phyloP scores from a whole-genome alignment of 1,140 invertebrate species.

The Tetramorium parvispinum region DNA sequence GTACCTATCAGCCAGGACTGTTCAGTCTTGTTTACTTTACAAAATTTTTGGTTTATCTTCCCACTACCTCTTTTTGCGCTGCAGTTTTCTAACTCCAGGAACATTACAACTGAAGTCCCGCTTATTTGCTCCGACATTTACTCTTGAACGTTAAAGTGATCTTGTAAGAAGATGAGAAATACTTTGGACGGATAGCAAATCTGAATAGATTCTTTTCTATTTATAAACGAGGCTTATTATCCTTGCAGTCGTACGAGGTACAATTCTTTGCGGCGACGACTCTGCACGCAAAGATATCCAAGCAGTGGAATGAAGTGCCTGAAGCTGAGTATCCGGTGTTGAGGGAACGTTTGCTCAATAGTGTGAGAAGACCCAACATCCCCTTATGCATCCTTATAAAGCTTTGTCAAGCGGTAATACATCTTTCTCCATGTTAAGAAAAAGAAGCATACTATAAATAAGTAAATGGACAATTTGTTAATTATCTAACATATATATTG shows the following conservation, averaged over 20 bases:
- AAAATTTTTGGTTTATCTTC: background rate
- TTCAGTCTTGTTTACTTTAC: background rate
- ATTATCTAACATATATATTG: constrained; percentile 6
- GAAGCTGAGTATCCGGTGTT: constrained; percentile 90
- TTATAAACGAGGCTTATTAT: background rate
- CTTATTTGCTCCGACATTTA: too few relatives aligned
- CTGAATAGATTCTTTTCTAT: background rate
- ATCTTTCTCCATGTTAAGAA: constrained; percentile 5
- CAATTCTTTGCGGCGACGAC: constrained; percentile 97
- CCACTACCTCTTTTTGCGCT: too few relatives aligned
- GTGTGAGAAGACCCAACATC: constrained; percentile 90
- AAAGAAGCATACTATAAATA: background rate
- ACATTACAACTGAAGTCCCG: too few relatives aligned
- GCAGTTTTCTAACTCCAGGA: too few relatives aligned
- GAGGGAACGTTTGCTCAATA: constrained; percentile 91
- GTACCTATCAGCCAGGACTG: constrained; percentile 80
- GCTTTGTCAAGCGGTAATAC: constrained; percentile 93
- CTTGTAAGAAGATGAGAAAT: too few relatives aligned
- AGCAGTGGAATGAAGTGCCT: constrained; percentile 94
- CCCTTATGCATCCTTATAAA: constrained; percentile 94
- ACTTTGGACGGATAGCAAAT: background rate
- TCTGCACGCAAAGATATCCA: constrained; percentile 94
- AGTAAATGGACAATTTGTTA: background rate
- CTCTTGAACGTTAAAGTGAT: too few relatives aligned
- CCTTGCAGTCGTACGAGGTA: constrained; percentile 91